Percentiles rank a stretch among this genome's conserved stretches.
phyloP scores from a whole-genome alignment of 2,888 invertebrate species.

The Onthophagus sagittarius region DNA sequence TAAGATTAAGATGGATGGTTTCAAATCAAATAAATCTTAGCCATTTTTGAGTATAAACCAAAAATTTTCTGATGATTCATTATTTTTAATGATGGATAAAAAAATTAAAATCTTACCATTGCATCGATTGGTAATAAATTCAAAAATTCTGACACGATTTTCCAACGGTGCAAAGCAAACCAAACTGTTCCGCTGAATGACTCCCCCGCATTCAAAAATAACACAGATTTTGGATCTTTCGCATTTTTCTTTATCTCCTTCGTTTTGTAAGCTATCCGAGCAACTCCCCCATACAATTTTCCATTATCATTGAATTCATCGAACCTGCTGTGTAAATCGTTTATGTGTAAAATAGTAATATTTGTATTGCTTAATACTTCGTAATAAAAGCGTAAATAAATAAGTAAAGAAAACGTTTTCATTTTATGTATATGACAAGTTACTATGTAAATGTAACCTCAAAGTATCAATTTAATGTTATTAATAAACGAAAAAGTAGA shows the following conservation, averaged over 20 bases:
- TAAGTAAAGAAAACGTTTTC: too few species aligned
- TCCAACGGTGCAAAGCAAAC: constrained; percentile 80
- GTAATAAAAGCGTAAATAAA: too few species aligned
- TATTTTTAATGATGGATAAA: too few species aligned
- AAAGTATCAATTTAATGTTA: too few species aligned
- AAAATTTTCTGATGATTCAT: too few species aligned
- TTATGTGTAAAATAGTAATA: constrained; percentile 17
- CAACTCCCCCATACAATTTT: constrained; percentile 69
- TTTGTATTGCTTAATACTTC: background rate
- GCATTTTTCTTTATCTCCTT: constrained; percentile 58
- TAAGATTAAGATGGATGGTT: too few species aligned
- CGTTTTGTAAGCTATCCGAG: constrained; percentile 65
- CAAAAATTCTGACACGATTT: constrained; percentile 72
- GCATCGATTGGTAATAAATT: constrained; percentile 79
- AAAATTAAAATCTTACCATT: background rate
- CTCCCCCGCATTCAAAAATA: constrained; percentile 89
- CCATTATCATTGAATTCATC: background rate
- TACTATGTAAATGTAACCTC: too few species aligned
- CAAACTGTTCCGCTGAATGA: constrained; percentile 87
- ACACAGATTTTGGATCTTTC: constrained; percentile 55
- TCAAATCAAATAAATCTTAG: too few species aligned
- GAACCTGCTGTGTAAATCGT: constrained; percentile 17
- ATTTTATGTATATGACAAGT: too few species aligned
- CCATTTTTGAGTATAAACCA: too few species aligned
- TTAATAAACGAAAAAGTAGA: too few species aligned